Conservation (phyloP, 2,888 invertebrate species). For the Geophilus truncorum region DNA sequence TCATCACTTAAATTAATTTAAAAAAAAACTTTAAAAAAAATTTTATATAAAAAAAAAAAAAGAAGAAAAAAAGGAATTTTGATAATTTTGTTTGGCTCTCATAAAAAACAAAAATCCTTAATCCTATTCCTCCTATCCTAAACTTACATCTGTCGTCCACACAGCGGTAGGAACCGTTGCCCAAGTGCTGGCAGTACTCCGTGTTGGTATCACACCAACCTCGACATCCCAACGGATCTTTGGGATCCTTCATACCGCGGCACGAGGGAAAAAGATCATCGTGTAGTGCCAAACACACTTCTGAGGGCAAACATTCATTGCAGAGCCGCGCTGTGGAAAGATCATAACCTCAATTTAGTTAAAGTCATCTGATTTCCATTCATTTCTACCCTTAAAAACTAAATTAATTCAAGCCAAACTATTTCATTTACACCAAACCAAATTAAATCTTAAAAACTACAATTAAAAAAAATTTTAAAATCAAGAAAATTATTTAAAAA, state of each 20-base stretch:
- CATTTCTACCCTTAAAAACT: not conserved
- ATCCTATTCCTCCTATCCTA: conserved; percentile 1
- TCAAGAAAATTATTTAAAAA: not conserved
- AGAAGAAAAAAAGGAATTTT: conserved; percentile 48
- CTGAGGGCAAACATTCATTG: conserved; percentile 39
- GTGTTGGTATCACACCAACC: conserved; percentile 61
- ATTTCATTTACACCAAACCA: not conserved
- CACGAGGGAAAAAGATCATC: conserved; percentile 59
- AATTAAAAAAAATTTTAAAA: not conserved
- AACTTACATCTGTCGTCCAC: conserved; percentile 37
- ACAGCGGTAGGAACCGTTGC: conserved; percentile 52
- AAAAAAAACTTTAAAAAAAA: not conserved
- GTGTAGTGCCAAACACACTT: conserved; percentile 60
- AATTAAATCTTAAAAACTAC: not conserved
- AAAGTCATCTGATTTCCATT: not conserved
- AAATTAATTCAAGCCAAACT: not conserved
- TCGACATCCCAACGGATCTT: conserved; percentile 63
- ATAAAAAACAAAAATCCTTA: not conserved
- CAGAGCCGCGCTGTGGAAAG: conserved; percentile 39
- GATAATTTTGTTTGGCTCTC: conserved; percentile 23
- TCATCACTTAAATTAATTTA: not conserved
- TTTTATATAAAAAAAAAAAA: conserved; percentile 46
- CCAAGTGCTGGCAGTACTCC: conserved; percentile 61
- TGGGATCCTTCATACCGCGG: conserved; percentile 53
- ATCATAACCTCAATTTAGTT: conserved; percentile 20